A percentile compares a stretch with the other conserved stretches of the same genome.
Conservation (phyloP, 1,140 invertebrate genomes). For the Ephestia elutella region DNA sequence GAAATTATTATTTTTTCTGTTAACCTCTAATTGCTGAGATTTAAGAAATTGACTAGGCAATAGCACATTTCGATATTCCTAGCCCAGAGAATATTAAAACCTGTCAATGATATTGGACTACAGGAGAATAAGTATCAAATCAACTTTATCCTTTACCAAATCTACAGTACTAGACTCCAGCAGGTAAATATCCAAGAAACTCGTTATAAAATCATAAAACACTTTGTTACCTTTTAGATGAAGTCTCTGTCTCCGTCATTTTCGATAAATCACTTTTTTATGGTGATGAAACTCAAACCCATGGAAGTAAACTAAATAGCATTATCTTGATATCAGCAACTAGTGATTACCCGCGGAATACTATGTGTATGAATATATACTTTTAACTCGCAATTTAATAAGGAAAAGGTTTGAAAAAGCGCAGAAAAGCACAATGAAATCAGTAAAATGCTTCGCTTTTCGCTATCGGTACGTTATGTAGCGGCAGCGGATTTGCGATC, state of each 20-base stretch:
- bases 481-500: no score
- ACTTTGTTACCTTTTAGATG: slow-evolving; percentile 61
- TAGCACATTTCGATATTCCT: neutral
- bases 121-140: neutral
- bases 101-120: slow-evolving; percentile 1
- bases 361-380: neutral
- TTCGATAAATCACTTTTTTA: slow-evolving; percentile 38
- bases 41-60: neutral
- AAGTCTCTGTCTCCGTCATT: slow-evolving; percentile 67
- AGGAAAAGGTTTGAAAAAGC: no score
- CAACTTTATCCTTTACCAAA: neutral
- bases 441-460: no score
- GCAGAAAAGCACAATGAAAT: no score
- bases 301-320: slow-evolving; percentile 40
- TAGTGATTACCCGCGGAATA: neutral
- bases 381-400: neutral
- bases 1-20: neutral
- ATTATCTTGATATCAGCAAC: slow-evolving; percentile 32
- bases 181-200: slow-evolving; percentile 23
- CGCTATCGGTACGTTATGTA: no score
- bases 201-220: neutral
- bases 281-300: slow-evolving; percentile 26
- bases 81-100: neutral
- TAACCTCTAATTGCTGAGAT: no score
- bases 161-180: neutral